Base-by-base conservation (phyloP, 2,113 vertebrate species). In the Hassar affinis region DNA sequence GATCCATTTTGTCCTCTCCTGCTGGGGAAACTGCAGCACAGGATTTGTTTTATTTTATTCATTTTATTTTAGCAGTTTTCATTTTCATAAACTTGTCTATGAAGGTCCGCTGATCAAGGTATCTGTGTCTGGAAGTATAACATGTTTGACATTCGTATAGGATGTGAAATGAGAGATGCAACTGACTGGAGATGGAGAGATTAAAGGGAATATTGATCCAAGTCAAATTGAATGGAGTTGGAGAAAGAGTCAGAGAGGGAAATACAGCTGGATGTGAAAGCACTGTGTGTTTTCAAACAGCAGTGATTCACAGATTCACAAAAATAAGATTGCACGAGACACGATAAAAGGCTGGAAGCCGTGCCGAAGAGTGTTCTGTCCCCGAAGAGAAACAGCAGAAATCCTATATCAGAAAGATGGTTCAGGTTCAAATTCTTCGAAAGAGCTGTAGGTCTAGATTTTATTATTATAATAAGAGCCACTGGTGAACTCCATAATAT, bases 71-170 rank as follows among this genome's bases (percentile, higher is more conserved):
- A 71, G 79, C 81, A 76, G 83, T 91, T 89, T 88, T 85, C 89
- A 88, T 90, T 88, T 88, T 89, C 90, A 86, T 84, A 89, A 86
- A 91, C 91, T 90, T 88, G 18, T 86, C 78, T 79, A 80, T 62
- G 12, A 68, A 78, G 89, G 79, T 68, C 61, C 74, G 83, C 51
- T 54, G 49, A 78, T 76, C 78, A 62, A 20, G 33, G 52, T 42
- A 42, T 42, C 3, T 42, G 51, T 64, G 20, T 68, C 81, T 80
- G 64, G 45, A 78, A 79, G 78, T 54, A 30, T 74, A 86, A 47
- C 20, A 25, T 1, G 7, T 17, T 35, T 68, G 42, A 11, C 27
- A 2, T 52, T 72, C 76, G 25, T 35, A 45, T 42, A 59, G 49
- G 57, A 64, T 47, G 49, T 54, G 59, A 42, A 20, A 54, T 42